phyloP scores from a whole-genome alignment of 2,888 invertebrate species.

The Cynaeus angustus region DNA sequence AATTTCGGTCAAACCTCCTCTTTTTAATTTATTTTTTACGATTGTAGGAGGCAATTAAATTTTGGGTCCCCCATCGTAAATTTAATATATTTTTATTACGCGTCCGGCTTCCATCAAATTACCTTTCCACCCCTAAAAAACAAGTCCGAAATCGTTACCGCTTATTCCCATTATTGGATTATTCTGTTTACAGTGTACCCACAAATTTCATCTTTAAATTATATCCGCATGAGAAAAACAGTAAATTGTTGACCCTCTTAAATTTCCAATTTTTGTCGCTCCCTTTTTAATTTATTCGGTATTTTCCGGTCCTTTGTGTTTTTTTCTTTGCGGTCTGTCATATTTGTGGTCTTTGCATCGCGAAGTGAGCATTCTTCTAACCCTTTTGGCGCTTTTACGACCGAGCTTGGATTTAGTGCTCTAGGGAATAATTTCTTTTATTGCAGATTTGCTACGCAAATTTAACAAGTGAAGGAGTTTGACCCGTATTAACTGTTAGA shows the following conservation, averaged over 20 bases:
- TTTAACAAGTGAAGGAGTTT: background rate
- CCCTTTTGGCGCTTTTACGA: slow-evolving; percentile 16
- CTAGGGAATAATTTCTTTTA: background rate
- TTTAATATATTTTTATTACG: slow-evolving; percentile 26
- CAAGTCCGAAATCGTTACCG: background rate
- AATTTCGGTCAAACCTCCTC: slow-evolving; percentile 8
- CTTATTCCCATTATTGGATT: slow-evolving; percentile 11
- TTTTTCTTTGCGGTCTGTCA: slow-evolving; percentile 8
- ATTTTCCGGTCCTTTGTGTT: background rate
- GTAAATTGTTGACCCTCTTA: background rate
- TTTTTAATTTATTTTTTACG: slow-evolving; percentile 39
- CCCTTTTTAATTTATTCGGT: slow-evolving; percentile 20
- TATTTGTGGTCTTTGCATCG: slow-evolving; percentile 4
- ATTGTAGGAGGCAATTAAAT: slow-evolving; percentile 35
- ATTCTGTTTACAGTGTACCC: slow-evolving; percentile 3
- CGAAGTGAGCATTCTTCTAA: slow-evolving; percentile 15
- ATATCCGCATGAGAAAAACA: background rate
- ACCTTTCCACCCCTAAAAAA: slow-evolving; percentile 4
- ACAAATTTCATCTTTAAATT: background rate
- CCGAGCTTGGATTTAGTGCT: background rate
- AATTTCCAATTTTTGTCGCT: slow-evolving; percentile 10
- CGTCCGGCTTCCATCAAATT: slow-evolving; percentile 14
- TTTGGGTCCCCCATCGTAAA: slow-evolving; percentile 20
- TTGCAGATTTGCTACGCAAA: background rate
- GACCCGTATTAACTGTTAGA: background rate